Evolutionary conservation across 2,888 invertebrate genomes (phyloP), one percentile per base, ranked within the genome.

Genomic region (Drymonia ruficornis): DNA sequence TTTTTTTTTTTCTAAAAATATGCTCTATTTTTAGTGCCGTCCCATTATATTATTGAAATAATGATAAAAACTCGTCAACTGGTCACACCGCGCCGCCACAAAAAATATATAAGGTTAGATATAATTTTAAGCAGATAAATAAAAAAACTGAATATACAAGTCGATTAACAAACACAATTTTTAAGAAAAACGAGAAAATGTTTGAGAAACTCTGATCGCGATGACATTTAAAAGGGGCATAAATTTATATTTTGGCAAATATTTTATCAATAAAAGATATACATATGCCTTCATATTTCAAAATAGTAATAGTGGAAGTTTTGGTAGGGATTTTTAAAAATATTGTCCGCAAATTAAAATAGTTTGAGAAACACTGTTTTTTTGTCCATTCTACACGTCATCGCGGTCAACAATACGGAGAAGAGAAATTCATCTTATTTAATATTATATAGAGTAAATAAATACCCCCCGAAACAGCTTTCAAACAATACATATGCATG

Each of bases 31-130:
- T 28, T 45, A 28, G 45, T 28, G 11, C 19, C 13, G 8, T 42
- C 11, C 43, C 13, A 11, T n/a, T 36, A 45, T 1, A 9, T 28
- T 28, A n/a, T 23, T 28, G 28, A 6, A 23, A 23, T 11, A 44
- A 45, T 9, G 7, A 28, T 44, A n/a, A 43, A 50, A 40, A 40
- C 43, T 53, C 83, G 76, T 84, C 88, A 86, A 86, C 76, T 81
- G 83, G 80, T 76, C 84, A 83, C 80, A 69, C 78, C 76, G 67
- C 70, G 64, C 67, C 74, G 72, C 74, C 78, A 69, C 79, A 80
- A 73, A 75, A 70, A 74, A 67, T 60, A 67, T 59, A 74, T 82
- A 88, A 89, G 89, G 88, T 89, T 89, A 89, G 88, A 88, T 70
- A 80, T 80, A 74, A 81, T 68, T 83, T 83, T 87, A 86, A 87